These are phyloP conservation scores for Bellardia bayeri DNA, from an alignment of 2,888 invertebrate genomes.

Conservation along the genomic window DNA sequence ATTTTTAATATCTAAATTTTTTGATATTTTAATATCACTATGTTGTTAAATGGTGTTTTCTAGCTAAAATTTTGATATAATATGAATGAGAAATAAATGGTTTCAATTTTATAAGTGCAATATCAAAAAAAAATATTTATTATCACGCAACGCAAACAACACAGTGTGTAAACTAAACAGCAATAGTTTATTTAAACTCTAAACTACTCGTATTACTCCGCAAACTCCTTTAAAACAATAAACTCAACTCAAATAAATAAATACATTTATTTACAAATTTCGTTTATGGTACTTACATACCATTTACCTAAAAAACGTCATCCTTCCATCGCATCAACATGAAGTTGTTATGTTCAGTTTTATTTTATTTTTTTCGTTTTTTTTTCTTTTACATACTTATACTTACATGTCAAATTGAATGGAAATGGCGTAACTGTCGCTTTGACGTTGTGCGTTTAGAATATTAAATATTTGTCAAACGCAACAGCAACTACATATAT, in stretches of 20 bases:
- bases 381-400: constrained; percentile 27
- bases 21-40: no score
- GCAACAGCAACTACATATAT: constrained; percentile 17
- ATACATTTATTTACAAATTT: constrained; percentile 16
- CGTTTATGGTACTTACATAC: neutral
- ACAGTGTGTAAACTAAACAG: no score
- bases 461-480: constrained; percentile 69
- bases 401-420: constrained; percentile 66
- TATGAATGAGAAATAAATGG: no score
- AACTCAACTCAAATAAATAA: neutral
- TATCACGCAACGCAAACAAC: no score
- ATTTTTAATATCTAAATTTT: no score
- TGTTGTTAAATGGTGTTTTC: no score
- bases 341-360: constrained; percentile 55
- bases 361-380: neutral
- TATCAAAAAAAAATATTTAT: no score
- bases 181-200: no score
- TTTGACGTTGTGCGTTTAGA: constrained; percentile 80
- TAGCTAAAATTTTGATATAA: no score
- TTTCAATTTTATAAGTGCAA: no score
- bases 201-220: no score
- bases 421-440: constrained; percentile 79
- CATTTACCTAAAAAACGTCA: constrained; percentile 12
- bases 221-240: neutral
- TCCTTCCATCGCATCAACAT: constrained; percentile 29